Conservation (phyloP, 2,113 vertebrate species). For the Mastomys natalensis region DNA sequence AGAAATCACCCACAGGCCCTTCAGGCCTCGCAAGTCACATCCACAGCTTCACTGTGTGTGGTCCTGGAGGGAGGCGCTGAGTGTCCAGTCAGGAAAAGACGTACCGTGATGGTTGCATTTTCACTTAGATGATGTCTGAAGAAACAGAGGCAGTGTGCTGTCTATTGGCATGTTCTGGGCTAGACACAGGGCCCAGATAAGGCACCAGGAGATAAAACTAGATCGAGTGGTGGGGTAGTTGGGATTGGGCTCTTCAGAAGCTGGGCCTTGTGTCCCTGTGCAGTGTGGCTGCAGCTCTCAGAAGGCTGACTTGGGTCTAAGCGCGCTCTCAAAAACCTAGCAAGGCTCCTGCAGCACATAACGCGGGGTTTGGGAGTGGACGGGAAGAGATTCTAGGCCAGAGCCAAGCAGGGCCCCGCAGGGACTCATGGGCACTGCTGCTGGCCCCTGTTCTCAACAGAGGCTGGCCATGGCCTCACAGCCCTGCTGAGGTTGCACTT, state of each 20-base stretch:
- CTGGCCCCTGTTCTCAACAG: background rate
- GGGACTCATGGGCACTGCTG: background rate
- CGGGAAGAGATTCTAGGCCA: background rate
- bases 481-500: conserved; percentile 85
- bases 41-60: too few relatives aligned
- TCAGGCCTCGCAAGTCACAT: too few relatives aligned
- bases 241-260: too few relatives aligned
- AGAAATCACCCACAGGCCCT: background rate
- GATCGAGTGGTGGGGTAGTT: background rate
- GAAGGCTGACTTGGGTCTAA: background rate
- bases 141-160: background rate
- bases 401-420: too few relatives aligned
- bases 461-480: conserved; percentile 62
- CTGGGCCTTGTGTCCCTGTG: background rate
- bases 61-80: background rate
- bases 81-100: background rate
- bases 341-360: fast-evolving
- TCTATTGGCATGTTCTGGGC: background rate
- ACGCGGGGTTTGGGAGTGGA: fast-evolving
- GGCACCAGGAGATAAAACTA: background rate
- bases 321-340: background rate
- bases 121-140: background rate
- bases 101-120: background rate
- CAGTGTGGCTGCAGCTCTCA: background rate
- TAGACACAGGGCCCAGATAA: background rate